Conservation (phyloP, 2,113 vertebrate genomes). For the Cranoglanis bouderius region DNA sequence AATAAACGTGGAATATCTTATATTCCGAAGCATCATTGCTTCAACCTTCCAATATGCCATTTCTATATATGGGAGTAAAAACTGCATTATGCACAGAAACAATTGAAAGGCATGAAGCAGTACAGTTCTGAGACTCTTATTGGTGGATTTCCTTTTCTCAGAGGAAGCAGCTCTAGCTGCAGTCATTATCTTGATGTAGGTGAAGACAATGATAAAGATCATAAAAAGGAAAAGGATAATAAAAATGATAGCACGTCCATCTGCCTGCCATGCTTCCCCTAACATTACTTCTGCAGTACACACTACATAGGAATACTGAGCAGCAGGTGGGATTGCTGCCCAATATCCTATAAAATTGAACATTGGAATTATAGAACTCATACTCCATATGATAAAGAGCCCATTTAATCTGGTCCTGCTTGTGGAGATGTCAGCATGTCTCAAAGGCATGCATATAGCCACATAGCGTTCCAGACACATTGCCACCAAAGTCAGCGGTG, state of each 20-base stretch:
- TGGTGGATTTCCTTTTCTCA: constrained; percentile 31
- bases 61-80: constrained; percentile 45
- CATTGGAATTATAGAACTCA: constrained; percentile 20
- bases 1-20: constrained; percentile 44
- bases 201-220: constrained; percentile 40
- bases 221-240: constrained; percentile 44
- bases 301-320: not conserved
- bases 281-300: constrained; percentile 43
- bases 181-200: constrained; percentile 52
- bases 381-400: constrained; percentile 35
- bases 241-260: not conserved
- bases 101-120: constrained; percentile 58
- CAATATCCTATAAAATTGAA: constrained; percentile 7
- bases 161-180: constrained; percentile 41
- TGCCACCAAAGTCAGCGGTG: constrained; percentile 44
- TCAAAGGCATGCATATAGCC: constrained; percentile 21
- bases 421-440: constrained; percentile 46
- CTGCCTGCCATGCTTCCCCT: constrained; percentile 38
- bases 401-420: constrained; percentile 27
- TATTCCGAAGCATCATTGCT: constrained; percentile 4
- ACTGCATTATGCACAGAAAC: constrained; percentile 45
- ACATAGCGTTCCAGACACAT: constrained; percentile 44
- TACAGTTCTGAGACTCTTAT: constrained; percentile 55
- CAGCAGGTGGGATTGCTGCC: not conserved
- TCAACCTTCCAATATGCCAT: constrained; percentile 28